phyloP scores from a whole-genome alignment of 2,888 invertebrate genomes.

The Dasysyrphus tricinctus region DNA sequence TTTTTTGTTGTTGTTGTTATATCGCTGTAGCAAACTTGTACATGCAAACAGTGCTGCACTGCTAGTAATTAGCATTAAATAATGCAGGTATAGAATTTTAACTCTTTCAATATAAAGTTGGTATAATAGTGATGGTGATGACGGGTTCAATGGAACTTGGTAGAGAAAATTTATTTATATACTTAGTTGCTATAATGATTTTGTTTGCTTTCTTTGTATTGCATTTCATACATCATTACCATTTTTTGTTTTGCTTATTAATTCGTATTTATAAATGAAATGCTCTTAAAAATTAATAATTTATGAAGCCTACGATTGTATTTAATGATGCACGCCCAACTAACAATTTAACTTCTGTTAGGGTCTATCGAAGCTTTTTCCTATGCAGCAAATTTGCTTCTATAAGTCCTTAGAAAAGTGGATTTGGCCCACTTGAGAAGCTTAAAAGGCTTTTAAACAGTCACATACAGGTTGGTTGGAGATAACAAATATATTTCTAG shows the following conservation, averaged over 20 bases:
- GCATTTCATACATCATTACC: slow-evolving; percentile 46
- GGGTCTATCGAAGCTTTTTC: no score
- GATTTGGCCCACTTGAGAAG: no score
- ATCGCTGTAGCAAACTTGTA: slow-evolving; percentile 5
- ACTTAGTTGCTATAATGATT: not conserved
- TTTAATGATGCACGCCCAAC: slow-evolving; percentile 1
- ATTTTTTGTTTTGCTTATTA: slow-evolving; percentile 5
- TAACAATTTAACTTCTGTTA: no score
- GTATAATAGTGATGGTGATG: not conserved
- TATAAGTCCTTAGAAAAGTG: no score
- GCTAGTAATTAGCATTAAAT: slow-evolving; percentile 63
- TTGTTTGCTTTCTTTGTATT: slow-evolving; percentile 16
- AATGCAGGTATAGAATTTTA: slow-evolving; percentile 54
- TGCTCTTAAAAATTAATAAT: slow-evolving; percentile 15
- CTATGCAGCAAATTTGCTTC: no score
- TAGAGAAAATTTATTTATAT: slow-evolving; percentile 5
- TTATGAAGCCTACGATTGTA: slow-evolving; percentile 1
- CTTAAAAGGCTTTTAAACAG: no score
- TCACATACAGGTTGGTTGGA: no score
- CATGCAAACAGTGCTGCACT: slow-evolving; percentile 28
- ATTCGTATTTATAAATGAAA: not conserved
- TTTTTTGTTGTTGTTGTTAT: not conserved
- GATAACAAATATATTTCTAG: no score
- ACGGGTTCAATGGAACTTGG: slow-evolving; percentile 63
- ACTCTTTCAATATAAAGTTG: slow-evolving; percentile 33